A percentile compares a stretch with the other conserved stretches of the same genome.
Conservation (phyloP, 2,888 invertebrate species). For the Nezara viridula region DNA sequence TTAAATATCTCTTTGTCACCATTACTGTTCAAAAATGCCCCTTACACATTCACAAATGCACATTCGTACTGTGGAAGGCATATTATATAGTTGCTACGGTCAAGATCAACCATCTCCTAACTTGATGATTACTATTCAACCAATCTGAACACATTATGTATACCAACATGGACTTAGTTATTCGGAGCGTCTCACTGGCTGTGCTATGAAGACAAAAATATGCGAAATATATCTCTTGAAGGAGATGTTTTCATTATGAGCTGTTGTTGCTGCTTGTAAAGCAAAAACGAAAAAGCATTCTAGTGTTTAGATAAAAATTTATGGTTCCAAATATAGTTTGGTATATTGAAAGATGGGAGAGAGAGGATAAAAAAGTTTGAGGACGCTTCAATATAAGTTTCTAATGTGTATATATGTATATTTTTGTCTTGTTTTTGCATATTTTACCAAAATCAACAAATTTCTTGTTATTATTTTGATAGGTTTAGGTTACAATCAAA, state of each 20-base stretch:
- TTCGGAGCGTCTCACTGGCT: conserved; percentile 25
- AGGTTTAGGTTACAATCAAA: not conserved
- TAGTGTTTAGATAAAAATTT: conserved; percentile 19
- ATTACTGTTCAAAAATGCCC: not conserved
- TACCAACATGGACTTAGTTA: conserved; percentile 6
- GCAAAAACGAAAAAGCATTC: not conserved
- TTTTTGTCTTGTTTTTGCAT: conserved; percentile 21
- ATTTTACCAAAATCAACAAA: conserved; percentile 22
- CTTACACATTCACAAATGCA: conserved; percentile 50
- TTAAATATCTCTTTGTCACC: conserved; percentile 49
- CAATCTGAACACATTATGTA: not conserved
- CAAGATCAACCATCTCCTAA: conserved; percentile 3
- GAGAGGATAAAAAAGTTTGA: not conserved
- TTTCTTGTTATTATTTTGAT: conserved; percentile 24
- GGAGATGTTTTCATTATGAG: not conserved
- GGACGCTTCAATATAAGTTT: conserved; percentile 8
- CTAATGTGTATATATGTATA: not conserved
- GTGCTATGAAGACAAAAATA: conserved; percentile 13
- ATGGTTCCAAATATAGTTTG: not conserved
- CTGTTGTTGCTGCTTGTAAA: conserved; percentile 2
- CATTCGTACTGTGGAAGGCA: conserved; percentile 36
- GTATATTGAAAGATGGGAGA: not conserved
- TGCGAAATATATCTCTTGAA: not conserved
- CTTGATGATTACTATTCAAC: not conserved
- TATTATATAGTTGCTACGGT: not conserved